A percentile compares a stretch with the other conserved stretches of the same genome.
Evolutionary conservation across 2,113 vertebrate species (phyloP).

Genomic region (Sceloporus undulatus): DNA sequence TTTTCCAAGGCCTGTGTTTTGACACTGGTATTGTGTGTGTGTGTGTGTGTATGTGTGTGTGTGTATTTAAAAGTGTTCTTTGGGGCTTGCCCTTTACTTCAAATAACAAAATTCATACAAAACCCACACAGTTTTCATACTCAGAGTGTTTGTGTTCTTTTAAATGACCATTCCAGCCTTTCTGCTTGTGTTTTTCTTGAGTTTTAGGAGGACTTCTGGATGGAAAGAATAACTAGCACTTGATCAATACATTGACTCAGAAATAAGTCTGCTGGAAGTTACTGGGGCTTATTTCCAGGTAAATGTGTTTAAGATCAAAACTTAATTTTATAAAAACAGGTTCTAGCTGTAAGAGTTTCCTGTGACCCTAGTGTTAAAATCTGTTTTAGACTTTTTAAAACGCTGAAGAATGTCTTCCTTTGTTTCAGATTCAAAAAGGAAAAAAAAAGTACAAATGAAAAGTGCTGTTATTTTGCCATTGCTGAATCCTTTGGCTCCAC

Average conservation of each 20-base stretch:
- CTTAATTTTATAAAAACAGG: neutral
- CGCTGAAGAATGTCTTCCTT: conserved; percentile 42
- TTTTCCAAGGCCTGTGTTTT: conserved; percentile 11
- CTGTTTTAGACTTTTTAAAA: conserved; percentile 50
- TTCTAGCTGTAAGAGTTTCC: conserved; percentile 58
- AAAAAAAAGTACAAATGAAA: conserved; percentile 47
- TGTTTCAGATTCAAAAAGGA: conserved; percentile 52
- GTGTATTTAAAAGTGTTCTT: neutral
- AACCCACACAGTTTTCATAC: conserved; percentile 1
- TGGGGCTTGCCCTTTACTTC: neutral
- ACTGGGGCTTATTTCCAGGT: neutral
- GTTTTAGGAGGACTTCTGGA: conserved; percentile 32
- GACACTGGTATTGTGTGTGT: neutral
- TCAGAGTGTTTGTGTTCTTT: neutral
- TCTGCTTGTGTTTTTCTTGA: conserved; percentile 30
- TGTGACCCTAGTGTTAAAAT: conserved; percentile 52
- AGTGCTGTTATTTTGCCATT: conserved; percentile 54
- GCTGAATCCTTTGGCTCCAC: conserved; percentile 58
- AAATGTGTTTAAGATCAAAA: neutral
- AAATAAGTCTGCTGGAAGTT: neutral
- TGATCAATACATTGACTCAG: neutral
- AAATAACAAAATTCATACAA: neutral
- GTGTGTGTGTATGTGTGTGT: neutral
- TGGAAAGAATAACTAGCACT: neutral
- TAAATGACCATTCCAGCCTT: conserved; percentile 42